Evolutionary conservation across 2,888 invertebrate species (phyloP).

Genomic region (Pardosa pseudoannulata): DNA sequence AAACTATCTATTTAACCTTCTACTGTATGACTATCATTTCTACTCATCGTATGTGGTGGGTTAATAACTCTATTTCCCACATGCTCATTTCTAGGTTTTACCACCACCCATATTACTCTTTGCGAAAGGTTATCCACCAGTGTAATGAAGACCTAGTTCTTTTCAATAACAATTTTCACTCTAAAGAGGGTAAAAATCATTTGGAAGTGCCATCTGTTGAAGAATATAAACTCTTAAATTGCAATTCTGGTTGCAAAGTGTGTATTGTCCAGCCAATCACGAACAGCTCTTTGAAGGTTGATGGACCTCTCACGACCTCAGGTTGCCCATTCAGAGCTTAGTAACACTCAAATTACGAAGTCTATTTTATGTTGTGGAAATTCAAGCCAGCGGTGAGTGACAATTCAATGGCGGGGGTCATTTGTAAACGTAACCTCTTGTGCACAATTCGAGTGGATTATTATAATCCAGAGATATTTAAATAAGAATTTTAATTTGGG

Average conservation of each 20-base stretch:
- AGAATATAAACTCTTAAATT: conserved; percentile 27
- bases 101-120: background rate
- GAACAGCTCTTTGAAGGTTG: conserved; percentile 33
- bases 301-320: conserved; percentile 56
- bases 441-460: background rate
- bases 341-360: background rate
- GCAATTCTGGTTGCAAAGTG: conserved; percentile 29
- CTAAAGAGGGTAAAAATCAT: background rate
- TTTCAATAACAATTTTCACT: background rate
- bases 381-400: conserved; percentile 28
- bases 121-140: background rate
- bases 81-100: no score
- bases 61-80: no score
- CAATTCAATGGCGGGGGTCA: conserved; percentile 22
- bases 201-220: background rate
- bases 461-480: background rate
- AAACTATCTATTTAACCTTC: no score
- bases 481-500: conserved; percentile 1
- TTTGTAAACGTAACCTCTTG: background rate
- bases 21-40: background rate
- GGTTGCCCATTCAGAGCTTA: background rate
- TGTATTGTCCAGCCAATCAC: conserved; percentile 59
- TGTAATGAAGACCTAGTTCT: background rate
- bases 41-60: conserved; percentile 5
- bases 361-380: background rate